phyloP scores from a whole-genome alignment of 2,797 vertebrate genomes.

The Podarcis lilfordi region DNA sequence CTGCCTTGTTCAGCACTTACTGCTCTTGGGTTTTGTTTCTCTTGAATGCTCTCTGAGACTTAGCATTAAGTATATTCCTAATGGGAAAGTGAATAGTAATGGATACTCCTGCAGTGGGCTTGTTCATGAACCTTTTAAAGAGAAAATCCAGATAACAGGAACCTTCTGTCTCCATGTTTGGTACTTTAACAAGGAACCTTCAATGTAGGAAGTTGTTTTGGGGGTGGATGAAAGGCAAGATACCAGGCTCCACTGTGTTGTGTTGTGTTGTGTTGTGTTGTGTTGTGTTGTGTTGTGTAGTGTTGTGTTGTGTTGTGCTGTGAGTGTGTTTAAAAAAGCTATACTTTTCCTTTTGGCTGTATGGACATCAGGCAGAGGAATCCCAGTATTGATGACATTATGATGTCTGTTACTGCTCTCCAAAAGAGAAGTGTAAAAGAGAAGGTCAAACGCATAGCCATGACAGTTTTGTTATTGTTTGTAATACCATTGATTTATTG shows the following conservation, averaged over 20 bases:
- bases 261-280: no score
- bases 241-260: no score
- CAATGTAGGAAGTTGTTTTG: background rate
- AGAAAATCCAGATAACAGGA: background rate
- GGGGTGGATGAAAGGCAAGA: background rate
- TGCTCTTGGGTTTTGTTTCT: background rate
- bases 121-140: background rate
- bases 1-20: background rate
- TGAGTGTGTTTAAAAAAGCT: no score
- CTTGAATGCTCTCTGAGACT: background rate
- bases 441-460: background rate
- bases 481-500: background rate
- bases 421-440: background rate
- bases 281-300: no score
- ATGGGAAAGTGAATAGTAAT: background rate
- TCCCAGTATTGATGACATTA: background rate
- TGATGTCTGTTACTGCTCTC: background rate
- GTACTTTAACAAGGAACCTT: background rate
- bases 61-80: background rate
- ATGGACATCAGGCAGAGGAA: background rate
- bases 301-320: no score
- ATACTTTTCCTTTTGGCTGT: background rate
- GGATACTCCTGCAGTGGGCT: background rate
- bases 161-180: background rate
- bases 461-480: background rate